Evolutionary conservation across 2,113 vertebrate genomes (phyloP).

Genomic region (Ageneiosus marmoratus): DNA sequence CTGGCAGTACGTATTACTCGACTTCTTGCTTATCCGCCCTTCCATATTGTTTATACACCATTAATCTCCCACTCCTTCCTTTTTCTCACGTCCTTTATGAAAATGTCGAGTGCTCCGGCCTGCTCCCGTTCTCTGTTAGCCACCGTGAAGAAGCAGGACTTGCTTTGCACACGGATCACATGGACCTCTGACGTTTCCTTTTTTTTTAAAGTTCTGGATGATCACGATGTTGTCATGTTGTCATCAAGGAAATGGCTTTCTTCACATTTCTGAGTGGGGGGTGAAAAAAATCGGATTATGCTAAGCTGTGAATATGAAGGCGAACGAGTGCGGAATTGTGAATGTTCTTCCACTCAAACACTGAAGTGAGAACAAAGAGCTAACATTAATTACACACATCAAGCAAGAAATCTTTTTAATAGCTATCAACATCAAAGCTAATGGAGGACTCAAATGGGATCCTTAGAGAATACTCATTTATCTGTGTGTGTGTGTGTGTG

Average conservation of each 20-base stretch:
- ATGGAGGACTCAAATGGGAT: slow-evolving; percentile 58
- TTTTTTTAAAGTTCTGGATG: neutral
- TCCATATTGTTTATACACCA: slow-evolving; percentile 67
- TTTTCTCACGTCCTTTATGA: slow-evolving; percentile 61
- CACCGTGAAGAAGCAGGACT: slow-evolving; percentile 37
- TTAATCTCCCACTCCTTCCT: slow-evolving; percentile 64
- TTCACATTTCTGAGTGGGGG: slow-evolving; percentile 13
- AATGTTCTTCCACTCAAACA: slow-evolving; percentile 56
- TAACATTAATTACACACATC: slow-evolving; percentile 68
- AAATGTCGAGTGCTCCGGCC: slow-evolving; percentile 65
- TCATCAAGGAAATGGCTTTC: slow-evolving; percentile 29
- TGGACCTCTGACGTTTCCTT: neutral
- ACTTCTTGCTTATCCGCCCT: slow-evolving; percentile 49
- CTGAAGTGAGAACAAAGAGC: slow-evolving; percentile 63
- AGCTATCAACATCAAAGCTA: slow-evolving; percentile 69
- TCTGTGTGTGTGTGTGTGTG: slow-evolving; percentile 1
- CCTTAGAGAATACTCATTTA: slow-evolving; percentile 55
- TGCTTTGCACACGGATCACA: slow-evolving; percentile 1
- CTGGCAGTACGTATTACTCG: slow-evolving; percentile 33
- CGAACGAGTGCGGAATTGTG: slow-evolving; percentile 58
- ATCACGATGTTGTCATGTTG: slow-evolving; percentile 14
- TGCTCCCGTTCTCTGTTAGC: slow-evolving; percentile 62
- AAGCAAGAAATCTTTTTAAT: slow-evolving; percentile 65
- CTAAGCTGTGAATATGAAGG: slow-evolving; percentile 50
- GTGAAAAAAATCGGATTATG: slow-evolving; percentile 42